Evolutionary conservation across 2,113 vertebrate species (phyloP), one percentile per base, ranked within the genome.

Genomic region (Mionectes macconnelli): DNA sequence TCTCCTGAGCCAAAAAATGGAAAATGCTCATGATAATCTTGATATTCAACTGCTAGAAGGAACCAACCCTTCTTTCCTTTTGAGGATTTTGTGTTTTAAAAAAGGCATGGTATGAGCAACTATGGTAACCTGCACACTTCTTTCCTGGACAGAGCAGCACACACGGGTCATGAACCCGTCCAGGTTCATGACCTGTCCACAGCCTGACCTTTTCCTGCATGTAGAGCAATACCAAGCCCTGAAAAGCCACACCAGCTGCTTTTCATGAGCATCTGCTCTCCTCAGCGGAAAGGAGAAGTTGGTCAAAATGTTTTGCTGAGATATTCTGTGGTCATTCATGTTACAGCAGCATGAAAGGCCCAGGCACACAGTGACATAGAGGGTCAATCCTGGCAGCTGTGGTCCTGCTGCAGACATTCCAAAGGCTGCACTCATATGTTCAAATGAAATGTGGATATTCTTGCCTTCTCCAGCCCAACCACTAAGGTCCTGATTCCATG

Each of bases 121-220:
- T 47, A 3, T 9, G 12, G 21, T 12, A 73, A 68, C 15, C 14
- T 30, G 37, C 28, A 62, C 22, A 3, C 5, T 33, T 73, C 27
- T 33, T 49, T 62, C 44, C 19, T 8, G 2, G 3, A 33, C 37
- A 62, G 27, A 77, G 40, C 12, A 74, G 28, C 40, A 84, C 44
- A 63, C 8, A 59, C 6, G 4, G 28, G 8, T 56, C 45, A 31
- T 7, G 42, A 74, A 66, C 25, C 24, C 31, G 28, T 22, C 31
- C 27, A 2, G 2, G 16, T n/a, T n/a, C n/a, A n/a, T n/a, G n/a
- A n/a, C n/a, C n/a, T n/a, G 20, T 9, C 16, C 11, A 28, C 1
- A 3, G 19, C 37, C 45, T 40, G 40, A 59, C 47, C 20, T 64
- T 74, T 37, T 37, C 13, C 45, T 55, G 14, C 19, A 64, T 19